Conservation (phyloP, 64 coral and sea anemone genomes). For the Platygyra sinensis region DNA sequence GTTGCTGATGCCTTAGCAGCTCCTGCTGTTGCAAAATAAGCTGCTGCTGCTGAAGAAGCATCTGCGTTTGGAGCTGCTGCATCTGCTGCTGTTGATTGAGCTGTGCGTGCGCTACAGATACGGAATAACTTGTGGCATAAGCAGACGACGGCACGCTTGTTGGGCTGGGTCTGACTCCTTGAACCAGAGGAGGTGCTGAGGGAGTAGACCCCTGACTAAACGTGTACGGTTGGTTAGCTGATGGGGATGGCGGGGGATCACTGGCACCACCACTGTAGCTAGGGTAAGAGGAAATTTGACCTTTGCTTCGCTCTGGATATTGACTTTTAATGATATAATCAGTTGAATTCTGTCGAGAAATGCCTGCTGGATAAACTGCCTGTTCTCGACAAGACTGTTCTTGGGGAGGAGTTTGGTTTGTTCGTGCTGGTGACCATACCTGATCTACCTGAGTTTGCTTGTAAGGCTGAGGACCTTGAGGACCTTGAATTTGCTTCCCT, state of each 20-base stretch:
- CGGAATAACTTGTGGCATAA: conserved; percentile 64
- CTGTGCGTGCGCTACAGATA: conserved; percentile 55
- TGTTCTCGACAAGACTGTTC: not conserved
- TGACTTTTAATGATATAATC: conserved; percentile 24
- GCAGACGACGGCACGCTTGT: conserved; percentile 37
- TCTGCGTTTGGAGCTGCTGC: conserved; percentile 51
- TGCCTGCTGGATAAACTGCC: not conserved
- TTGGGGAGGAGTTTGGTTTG: not conserved
- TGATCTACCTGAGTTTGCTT: conserved; percentile 4
- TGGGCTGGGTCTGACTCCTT: conserved; percentile 19
- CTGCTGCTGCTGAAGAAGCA: conserved; percentile 63
- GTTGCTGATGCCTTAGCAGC: conserved; percentile 56
- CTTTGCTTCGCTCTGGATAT: not conserved
- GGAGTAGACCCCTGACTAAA: conserved; percentile 1
- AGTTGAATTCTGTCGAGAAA: not conserved
- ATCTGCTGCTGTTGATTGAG: conserved; percentile 61
- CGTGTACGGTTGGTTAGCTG: conserved; percentile 11
- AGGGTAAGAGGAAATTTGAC: not conserved
- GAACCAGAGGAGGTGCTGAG: conserved; percentile 33
- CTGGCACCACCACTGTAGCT: not conserved
- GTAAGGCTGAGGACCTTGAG: not conserved
- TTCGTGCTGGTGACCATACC: not conserved
- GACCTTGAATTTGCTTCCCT: not conserved
- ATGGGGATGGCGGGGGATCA: not conserved
- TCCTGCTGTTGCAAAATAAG: conserved; percentile 65